These are phyloP conservation scores for Cyaniris semiargus DNA, from an alignment of 2,888 invertebrate genomes.

Conservation along the genomic window DNA sequence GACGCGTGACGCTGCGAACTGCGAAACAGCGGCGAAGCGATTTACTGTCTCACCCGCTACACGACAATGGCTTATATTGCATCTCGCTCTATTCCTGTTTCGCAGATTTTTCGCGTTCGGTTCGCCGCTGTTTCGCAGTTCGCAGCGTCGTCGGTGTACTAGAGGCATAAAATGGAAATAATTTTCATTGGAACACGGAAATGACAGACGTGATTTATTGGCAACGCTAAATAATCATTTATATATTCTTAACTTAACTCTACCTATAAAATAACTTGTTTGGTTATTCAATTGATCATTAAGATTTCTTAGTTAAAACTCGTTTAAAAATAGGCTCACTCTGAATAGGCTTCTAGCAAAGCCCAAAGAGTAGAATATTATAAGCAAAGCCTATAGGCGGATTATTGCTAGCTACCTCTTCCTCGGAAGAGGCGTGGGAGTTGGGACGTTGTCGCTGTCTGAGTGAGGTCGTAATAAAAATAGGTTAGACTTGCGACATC, in stretches of 20 bases:
- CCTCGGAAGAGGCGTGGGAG: too few species aligned
- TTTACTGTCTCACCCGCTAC: too few species aligned
- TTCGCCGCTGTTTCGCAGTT: too few species aligned
- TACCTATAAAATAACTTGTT: neutral
- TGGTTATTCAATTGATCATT: neutral
- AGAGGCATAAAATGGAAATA: constrained; percentile 5
- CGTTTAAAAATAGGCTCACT: neutral
- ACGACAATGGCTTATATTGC: too few species aligned
- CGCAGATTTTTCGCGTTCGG: too few species aligned
- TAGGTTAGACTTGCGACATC: constrained; percentile 37
- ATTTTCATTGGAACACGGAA: neutral
- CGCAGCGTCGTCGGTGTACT: too few species aligned
- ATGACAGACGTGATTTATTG: neutral
- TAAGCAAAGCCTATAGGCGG: neutral
- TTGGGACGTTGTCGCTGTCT: too few species aligned
- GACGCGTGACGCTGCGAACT: too few species aligned
- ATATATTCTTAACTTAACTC: neutral
- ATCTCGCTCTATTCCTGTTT: too few species aligned
- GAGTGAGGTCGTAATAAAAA: constrained; percentile 19
- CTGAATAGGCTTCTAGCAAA: neutral
- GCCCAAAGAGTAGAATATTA: too few species aligned
- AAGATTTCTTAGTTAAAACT: neutral
- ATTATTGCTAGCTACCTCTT: neutral
- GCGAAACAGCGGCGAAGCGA: too few species aligned
- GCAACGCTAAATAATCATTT: neutral